Base-by-base conservation (phyloP, 2,797 vertebrate genomes). In the Mallotus villosus region DNA sequence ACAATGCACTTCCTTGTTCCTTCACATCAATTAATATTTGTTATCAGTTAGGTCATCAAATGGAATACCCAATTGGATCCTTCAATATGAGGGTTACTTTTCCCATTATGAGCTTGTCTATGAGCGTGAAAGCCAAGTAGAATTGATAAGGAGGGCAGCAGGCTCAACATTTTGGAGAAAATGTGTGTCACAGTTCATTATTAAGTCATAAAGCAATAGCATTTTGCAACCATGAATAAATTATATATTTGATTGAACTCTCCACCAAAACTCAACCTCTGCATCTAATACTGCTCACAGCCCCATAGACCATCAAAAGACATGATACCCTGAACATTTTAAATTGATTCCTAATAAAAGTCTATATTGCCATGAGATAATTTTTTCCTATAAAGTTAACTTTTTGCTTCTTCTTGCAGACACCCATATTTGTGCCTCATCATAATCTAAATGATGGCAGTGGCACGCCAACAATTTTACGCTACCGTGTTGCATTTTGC, bases 21-120 rank as follows among this genome's bases (percentile, higher is more conserved):
- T 93, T 92, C 91, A 91, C 93, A 93, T 94, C 93, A 94, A 93
- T 93, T 94, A 94, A 92, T 93, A 93, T 94, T 94, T 92, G 93
- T 90, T 91, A 92, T 92, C 92, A 93, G 91, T 92, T 90, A 92
- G 85, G 92, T 92, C 91, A 92, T 93, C 92, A 92, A 90, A 92
- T 94, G 92, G 92, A 94, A 93, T 92, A 86, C 89, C 90, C 92
- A 82, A 92, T 91, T 91, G 85, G 85, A 89, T 89, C 89, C 90
- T 90, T 91, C 90, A 88, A 90, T 90, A 85, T 87, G 91, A 92
- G 86, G 93, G 88, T 87, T 91, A 91, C 90, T 89, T 87, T 93
- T 93, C 93, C 92, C 93, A 92, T 93, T 92, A 94, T 93, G 91
- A 93, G 92, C 87, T 90, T 92, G 90, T 92, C 92, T 92, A 89